Evolutionary conservation across 2,113 vertebrate species (phyloP), one percentile per base, ranked within the genome.

Genomic region (Pseudorectes ferrugineus): DNA sequence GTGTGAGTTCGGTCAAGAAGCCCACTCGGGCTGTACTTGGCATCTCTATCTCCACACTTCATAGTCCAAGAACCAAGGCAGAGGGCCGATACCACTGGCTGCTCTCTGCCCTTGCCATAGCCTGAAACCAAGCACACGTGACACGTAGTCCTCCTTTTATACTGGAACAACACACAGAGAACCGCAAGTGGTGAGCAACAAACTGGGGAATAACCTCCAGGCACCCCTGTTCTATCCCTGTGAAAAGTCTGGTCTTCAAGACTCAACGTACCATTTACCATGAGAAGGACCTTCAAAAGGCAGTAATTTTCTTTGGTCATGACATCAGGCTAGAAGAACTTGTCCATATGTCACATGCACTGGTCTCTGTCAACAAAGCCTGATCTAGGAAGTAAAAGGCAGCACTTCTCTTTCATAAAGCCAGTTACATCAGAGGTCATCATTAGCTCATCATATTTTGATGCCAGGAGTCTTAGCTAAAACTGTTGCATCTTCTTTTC

Each of bases 221-320:
- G 29, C 33, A 81, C 8, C 26, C 33, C 33, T 29, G 12, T 33
- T 52, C 42, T 3, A 10, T 13, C 45, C 46, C 31, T 28, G 31
- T 35, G 48, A 23, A 20, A 48, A 62, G 36, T 31, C 63, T 22
- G 19, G 38, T 28, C 49, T 54, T 38, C 28, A 45, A 54, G 71
- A 58, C 31, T 74, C 45, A 46, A 12, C 0, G 1, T 5, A 61
- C 0, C 3, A 9, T 24, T 54, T 36, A 57, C 10, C n/a, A 9
- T 6, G 65, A 73, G 29, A 49, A 59, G 11, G 54, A 58, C 54
- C 54, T 52, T 48, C 45, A 49, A 72, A 77, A 42, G n/a, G 48
- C 48, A 73, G 5, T 19, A 23, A 35, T 71, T 59, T 42, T 19
- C 33, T 54, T 28, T 25, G 46, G 61, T 29, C n/a, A 33, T 25